Evolutionary conservation across 2,888 invertebrate species (phyloP).

Genomic region (Crepidodera aurea): DNA sequence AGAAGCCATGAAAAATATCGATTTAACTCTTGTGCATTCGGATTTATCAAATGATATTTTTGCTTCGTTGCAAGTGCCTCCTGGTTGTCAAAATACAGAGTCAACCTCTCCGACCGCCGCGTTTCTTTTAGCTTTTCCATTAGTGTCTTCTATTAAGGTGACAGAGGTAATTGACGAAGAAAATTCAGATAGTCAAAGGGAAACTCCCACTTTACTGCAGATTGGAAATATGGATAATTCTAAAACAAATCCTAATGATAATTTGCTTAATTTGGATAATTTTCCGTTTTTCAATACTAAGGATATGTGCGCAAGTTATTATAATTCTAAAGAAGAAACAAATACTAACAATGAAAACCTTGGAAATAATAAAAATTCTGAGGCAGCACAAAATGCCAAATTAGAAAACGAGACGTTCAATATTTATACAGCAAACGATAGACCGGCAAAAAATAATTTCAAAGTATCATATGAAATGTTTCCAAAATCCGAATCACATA

Average conservation of each 20-base stretch:
- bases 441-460: background rate
- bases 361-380: background rate
- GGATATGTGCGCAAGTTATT: conserved; percentile 51
- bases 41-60: conserved; percentile 70
- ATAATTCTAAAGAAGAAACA: conserved; percentile 34
- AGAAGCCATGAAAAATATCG: conserved; percentile 43
- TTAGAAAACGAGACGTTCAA: background rate
- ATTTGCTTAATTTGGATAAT: conserved; percentile 57
- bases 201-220: conserved; percentile 62
- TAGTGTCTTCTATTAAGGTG: conserved; percentile 70
- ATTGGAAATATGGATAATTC: conserved; percentile 61
- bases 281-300: conserved; percentile 58
- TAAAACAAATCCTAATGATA: conserved; percentile 54
- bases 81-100: conserved; percentile 66
- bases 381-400: background rate
- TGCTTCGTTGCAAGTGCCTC: conserved; percentile 67
- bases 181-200: conserved; percentile 61
- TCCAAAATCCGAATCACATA: background rate
- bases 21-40: conserved; percentile 58
- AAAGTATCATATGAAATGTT: background rate
- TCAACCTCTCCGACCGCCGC: conserved; percentile 80
- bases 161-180: conserved; percentile 66
- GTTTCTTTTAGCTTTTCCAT: conserved; percentile 77
- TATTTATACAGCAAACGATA: background rate
- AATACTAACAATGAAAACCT: background rate